phyloP scores from a whole-genome alignment of 2,797 vertebrate genomes.

The Pangasius larnaudii region DNA sequence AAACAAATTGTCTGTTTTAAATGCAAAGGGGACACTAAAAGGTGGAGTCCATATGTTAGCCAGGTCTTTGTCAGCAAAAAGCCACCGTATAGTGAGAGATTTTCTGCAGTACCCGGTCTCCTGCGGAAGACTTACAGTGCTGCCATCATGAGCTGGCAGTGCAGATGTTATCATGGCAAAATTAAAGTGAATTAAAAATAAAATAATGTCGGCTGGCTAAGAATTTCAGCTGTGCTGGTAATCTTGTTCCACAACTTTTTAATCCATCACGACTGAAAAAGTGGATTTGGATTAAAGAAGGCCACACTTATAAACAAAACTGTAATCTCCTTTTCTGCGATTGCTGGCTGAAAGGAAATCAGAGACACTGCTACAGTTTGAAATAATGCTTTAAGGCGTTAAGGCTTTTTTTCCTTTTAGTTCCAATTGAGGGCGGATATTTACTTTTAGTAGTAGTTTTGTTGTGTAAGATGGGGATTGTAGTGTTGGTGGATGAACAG shows the following conservation, averaged over 20 bases:
- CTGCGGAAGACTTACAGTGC: constrained; percentile 75
- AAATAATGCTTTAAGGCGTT: constrained; percentile 57
- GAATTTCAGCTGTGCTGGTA: constrained; percentile 70
- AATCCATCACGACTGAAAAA: constrained; percentile 77
- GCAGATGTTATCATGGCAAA: constrained; percentile 80
- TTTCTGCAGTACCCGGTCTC: constrained; percentile 50
- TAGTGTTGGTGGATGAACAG: not conserved
- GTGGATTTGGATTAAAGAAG: constrained; percentile 68
- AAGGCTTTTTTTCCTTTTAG: not conserved
- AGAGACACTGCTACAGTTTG: constrained; percentile 53
- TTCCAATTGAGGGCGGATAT: constrained; percentile 32
- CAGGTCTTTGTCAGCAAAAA: constrained; percentile 75
- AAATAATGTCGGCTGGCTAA: constrained; percentile 76
- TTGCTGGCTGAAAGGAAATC: constrained; percentile 52
- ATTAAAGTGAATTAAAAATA: constrained; percentile 83
- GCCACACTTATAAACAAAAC: constrained; percentile 73
- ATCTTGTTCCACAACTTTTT: constrained; percentile 74
- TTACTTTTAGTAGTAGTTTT: not conserved
- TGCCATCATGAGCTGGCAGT: constrained; percentile 71
- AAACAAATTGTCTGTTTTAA: constrained; percentile 74
- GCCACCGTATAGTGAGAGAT: constrained; percentile 72
- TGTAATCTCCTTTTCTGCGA: constrained; percentile 54
- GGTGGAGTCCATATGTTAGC: constrained; percentile 74
- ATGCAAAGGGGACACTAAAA: constrained; percentile 74
- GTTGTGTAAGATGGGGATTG: not conserved